Evolutionary conservation across 2,888 invertebrate species (phyloP).

Genomic region (Prostheceraeus crozeri): DNA sequence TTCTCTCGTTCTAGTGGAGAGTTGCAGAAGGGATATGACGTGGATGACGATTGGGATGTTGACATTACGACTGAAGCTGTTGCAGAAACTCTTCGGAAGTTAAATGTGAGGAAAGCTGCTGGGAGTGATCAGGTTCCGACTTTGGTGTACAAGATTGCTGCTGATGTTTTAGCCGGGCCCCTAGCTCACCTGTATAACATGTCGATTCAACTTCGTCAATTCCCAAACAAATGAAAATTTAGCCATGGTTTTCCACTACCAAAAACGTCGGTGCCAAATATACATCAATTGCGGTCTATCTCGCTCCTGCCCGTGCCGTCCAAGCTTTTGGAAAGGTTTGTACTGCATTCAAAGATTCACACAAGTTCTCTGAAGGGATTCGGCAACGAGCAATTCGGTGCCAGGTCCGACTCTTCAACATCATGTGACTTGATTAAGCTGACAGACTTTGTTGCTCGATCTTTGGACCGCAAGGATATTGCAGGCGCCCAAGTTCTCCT

Average conservation of each 20-base stretch:
- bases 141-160: too few relatives aligned
- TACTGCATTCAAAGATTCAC: constrained; percentile 11
- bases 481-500: constrained; percentile 1
- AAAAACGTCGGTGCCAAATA: neutral
- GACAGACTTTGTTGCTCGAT: neutral
- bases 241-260: neutral
- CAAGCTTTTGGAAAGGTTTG: neutral
- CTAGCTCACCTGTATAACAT: too few relatives aligned
- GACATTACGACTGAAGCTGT: too few relatives aligned
- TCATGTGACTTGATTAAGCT: constrained; percentile 2
- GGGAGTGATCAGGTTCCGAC: too few relatives aligned
- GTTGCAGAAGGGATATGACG: too few relatives aligned
- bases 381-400: constrained; percentile 4
- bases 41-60: too few relatives aligned
- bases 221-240: too few relatives aligned
- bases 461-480: neutral
- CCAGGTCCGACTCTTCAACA: constrained; percentile 17
- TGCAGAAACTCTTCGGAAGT: too few relatives aligned
- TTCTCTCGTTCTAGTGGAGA: too few relatives aligned
- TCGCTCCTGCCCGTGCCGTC: constrained; percentile 16
- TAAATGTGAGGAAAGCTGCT: too few relatives aligned
- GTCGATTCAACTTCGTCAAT: too few relatives aligned
- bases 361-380: neutral
- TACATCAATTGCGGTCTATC: neutral
- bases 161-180: too few relatives aligned